A percentile compares a stretch with the other conserved stretches of the same genome.
These are phyloP conservation scores for Rattus norvegicus DNA, from an alignment of 2,113 vertebrate genomes.

Conservation along the genomic window DNA sequence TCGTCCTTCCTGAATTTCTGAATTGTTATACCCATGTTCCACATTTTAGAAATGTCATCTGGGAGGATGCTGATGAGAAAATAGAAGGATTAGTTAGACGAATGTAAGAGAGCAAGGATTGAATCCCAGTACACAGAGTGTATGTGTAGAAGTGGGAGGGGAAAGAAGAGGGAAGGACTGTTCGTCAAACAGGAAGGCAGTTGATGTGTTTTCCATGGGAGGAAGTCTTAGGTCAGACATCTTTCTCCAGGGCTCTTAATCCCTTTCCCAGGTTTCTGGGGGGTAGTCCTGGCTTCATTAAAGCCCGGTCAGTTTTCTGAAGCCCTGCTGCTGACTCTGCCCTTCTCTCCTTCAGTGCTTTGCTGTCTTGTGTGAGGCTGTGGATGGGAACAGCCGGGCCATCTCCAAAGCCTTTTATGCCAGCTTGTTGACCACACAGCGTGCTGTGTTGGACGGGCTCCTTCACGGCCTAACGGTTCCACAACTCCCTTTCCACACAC, in stretches of 20 bases:
- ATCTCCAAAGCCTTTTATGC: slow-evolving; percentile 83
- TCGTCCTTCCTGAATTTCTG: slow-evolving; percentile 2
- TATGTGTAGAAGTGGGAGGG: not conserved
- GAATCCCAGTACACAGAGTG: not conserved
- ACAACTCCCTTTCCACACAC: slow-evolving; percentile 67
- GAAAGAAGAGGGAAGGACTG: not conserved
- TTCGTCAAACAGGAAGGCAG: not conserved
- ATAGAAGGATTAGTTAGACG: not conserved
- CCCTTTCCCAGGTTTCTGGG: not conserved
- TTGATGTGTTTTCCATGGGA: not conserved
- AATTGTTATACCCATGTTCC: not conserved
- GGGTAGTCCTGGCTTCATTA: not conserved
- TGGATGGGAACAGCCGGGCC: slow-evolving; percentile 76
- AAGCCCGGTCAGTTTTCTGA: slow-evolving; percentile 13
- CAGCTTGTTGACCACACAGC: slow-evolving; percentile 79
- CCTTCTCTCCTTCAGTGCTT: slow-evolving; percentile 82
- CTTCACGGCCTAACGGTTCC: slow-evolving; percentile 79
- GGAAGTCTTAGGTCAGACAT: not conserved
- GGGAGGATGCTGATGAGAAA: slow-evolving; percentile 5
- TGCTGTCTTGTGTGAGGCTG: slow-evolving; percentile 82
- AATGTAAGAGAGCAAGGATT: not conserved
- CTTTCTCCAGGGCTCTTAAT: not conserved
- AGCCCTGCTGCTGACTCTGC: not conserved
- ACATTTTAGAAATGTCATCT: slow-evolving; percentile 23
- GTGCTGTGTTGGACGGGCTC: slow-evolving; percentile 79